These are phyloP conservation scores for Cryptotermes secundus DNA, from an alignment of 1,140 invertebrate genomes.

Conservation along the genomic window DNA sequence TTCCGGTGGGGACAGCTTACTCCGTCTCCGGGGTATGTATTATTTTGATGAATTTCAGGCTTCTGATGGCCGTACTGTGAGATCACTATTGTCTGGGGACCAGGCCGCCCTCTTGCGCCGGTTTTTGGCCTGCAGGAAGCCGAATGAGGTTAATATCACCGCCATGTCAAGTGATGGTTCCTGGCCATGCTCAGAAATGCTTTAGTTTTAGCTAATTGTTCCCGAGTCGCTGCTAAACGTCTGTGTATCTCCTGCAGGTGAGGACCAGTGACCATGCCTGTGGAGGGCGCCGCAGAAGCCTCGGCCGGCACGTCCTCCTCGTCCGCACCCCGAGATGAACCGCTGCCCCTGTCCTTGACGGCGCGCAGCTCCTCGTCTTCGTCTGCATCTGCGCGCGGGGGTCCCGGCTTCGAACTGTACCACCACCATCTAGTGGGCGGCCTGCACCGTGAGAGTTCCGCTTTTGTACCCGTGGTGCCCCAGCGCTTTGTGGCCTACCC, in stretches of 20 bases:
- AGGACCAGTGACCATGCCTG: constrained; percentile 14
- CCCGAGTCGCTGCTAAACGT: background rate
- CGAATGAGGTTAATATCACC: no score
- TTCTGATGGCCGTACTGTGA: no score
- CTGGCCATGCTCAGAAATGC: no score
- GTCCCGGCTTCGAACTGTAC: constrained; percentile 65
- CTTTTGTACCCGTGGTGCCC: constrained; percentile 81
- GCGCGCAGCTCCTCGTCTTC: no score
- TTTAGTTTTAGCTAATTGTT: no score
- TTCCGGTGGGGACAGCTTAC: no score
- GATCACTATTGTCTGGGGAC: no score
- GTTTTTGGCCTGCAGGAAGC: no score
- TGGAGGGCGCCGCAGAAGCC: constrained; percentile 17
- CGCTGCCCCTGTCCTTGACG: background rate
- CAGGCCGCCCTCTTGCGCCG: no score
- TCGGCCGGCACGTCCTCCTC: constrained; percentile 1
- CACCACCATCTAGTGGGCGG: constrained; percentile 60
- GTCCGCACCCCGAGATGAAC: background rate
- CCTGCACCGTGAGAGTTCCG: constrained; percentile 71
- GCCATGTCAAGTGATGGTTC: no score
- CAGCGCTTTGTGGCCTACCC: constrained; percentile 58
- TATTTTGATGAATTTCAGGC: no score
- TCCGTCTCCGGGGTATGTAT: no score
- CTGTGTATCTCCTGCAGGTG: background rate
- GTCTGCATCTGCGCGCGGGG: background rate